Conservation (phyloP, 2,888 invertebrate genomes). For the Scrobipalpa atriplicella region DNA sequence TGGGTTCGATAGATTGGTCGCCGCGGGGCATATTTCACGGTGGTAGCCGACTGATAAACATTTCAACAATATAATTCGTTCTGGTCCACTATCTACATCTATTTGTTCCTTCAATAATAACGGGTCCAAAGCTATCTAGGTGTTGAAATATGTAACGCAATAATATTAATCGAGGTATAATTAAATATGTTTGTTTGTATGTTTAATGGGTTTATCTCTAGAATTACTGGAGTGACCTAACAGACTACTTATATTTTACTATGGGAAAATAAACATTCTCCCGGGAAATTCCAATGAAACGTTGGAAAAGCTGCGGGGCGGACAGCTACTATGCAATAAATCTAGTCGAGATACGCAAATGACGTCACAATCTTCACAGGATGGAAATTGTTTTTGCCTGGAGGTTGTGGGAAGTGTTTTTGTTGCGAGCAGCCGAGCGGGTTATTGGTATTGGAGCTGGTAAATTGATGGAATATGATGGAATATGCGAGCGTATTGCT, state of each 20-base stretch:
- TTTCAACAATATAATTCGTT: constrained; percentile 20
- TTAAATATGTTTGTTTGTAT: too few relatives aligned
- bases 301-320: background rate
- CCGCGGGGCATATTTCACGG: constrained; percentile 13
- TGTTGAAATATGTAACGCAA: background rate
- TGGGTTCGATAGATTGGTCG: constrained; percentile 1
- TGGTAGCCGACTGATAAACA: constrained; percentile 15
- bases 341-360: constrained; percentile 27
- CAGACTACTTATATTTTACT: background rate
- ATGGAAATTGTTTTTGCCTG: constrained; percentile 25
- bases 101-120: constrained; percentile 24
- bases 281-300: background rate
- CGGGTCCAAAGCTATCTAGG: background rate
- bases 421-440: constrained; percentile 1
- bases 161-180: too few relatives aligned
- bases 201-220: too few relatives aligned
- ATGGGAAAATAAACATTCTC: background rate
- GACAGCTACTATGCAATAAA: constrained; percentile 24
- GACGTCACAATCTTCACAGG: constrained; percentile 24
- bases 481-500: constrained; percentile 29
- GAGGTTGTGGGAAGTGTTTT: constrained; percentile 20
- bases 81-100: background rate
- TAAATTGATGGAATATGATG: constrained; percentile 29
- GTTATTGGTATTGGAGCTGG: constrained; percentile 30
- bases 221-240: too few relatives aligned